Base-by-base conservation (phyloP, 2,113 vertebrate species). In the Andinoacara biseriatus region DNA sequence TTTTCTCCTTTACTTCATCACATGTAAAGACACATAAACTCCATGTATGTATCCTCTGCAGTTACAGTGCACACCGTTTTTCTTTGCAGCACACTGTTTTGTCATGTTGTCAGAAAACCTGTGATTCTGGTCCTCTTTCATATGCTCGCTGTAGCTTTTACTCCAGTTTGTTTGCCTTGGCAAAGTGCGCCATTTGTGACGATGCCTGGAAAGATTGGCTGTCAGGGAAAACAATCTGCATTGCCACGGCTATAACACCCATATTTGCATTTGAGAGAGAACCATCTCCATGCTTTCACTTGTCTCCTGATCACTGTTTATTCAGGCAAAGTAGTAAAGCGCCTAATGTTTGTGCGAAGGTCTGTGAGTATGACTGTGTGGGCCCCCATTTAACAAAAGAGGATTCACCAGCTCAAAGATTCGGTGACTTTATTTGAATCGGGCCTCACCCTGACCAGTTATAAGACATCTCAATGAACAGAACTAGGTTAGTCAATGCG, bases 241-340 rank as follows among this genome's bases (percentile, higher is more conserved):
- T 43, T 46, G 40, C 49, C 76, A 22, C 52, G 49, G 59, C 59
- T n/a, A n/a, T 56, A 46, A 75, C 61, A 78, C n/a, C 20, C 8
- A 0, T 81, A 61, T 84, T 78, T 83, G 52, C 63, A 58, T 83
- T 79, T 59, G 43, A 63, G 74, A 67, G 67, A 43, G 58, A 75
- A 60, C 0, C 18, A 59, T 58, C n/a, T 59, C 6, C 22, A 54
- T 2, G 46, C 26, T 83, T 87, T 49, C 24, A 20, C 57, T 69
- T 67, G 79, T 35, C 43, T 74, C 20, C 31, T 43, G 54, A 83
- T 83, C 46, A 4, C 38, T 81, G 81, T 82, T 85, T 82, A 72
- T 76, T 84, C 40, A 77, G 46, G 77, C 67, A 58, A 10, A 20
- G 26, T 15, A 72, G 78, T 67, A 61, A 65, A 43, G 58, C 33